Evolutionary conservation across 2,797 vertebrate species (phyloP).

Genomic region (Argentina silus): DNA sequence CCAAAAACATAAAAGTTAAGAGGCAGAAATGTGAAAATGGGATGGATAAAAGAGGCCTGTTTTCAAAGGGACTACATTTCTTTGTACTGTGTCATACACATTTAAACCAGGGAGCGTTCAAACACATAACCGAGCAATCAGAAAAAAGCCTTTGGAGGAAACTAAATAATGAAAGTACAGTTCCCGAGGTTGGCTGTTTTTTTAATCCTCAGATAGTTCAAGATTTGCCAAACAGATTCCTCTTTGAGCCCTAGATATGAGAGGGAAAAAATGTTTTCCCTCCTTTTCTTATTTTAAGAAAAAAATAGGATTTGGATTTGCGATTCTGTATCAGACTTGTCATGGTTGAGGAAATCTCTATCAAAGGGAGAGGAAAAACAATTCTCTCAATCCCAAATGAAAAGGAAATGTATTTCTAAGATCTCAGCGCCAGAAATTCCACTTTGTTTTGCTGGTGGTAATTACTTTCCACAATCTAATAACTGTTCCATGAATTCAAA

Average conservation of each 20-base stretch:
- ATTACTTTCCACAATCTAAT: slow-evolving; percentile 1
- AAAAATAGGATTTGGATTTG: slow-evolving; percentile 28
- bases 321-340: slow-evolving; percentile 9
- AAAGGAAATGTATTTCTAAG: background rate
- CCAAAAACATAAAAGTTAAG: slow-evolving; percentile 39
- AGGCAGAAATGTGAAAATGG: slow-evolving; percentile 18
- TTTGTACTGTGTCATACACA: slow-evolving; percentile 39
- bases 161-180: slow-evolving; percentile 40
- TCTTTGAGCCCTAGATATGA: slow-evolving; percentile 24
- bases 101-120: slow-evolving; percentile 38
- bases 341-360: slow-evolving; percentile 2
- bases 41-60: slow-evolving; percentile 41
- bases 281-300: background rate
- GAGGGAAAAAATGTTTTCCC: background rate
- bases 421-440: background rate
- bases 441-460: slow-evolving; percentile 5
- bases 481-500: background rate
- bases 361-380: background rate
- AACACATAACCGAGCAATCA: slow-evolving; percentile 32
- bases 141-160: slow-evolving; percentile 28
- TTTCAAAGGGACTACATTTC: slow-evolving; percentile 42
- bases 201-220: slow-evolving; percentile 44
- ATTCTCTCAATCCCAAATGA: slow-evolving; percentile 8
- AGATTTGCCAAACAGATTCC: slow-evolving; percentile 37
- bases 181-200: slow-evolving; percentile 31